Conservation (phyloP, 2,888 invertebrate species). For the Drosophila quinaria region DNA sequence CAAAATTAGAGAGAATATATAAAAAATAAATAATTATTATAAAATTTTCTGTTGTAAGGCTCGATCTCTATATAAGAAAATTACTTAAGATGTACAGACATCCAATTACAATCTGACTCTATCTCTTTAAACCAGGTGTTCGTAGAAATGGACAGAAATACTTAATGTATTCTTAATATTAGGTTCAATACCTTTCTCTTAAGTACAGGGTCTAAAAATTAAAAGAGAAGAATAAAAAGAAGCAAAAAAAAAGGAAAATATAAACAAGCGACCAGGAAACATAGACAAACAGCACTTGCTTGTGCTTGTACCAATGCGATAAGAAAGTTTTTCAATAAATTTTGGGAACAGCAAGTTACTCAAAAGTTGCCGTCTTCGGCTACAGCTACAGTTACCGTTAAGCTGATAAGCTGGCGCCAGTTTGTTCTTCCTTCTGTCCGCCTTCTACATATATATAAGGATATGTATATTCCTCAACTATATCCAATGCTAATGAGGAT, state of each 20-base stretch:
- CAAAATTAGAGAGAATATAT: no score
- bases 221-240: conserved; percentile 18
- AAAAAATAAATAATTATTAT: no score
- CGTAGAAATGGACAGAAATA: no score
- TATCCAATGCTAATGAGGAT: conserved; percentile 66
- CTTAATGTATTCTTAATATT: no score
- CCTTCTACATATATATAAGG: not conserved
- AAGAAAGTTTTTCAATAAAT: conserved; percentile 83
- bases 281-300: conserved; percentile 40
- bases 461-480: not conserved
- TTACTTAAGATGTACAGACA: no score
- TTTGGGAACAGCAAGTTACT: conserved; percentile 63
- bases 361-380: conserved; percentile 65
- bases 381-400: conserved; percentile 26
- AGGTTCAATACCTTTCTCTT: no score
- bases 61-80: no score
- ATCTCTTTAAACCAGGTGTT: no score
- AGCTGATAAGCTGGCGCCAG: conserved; percentile 73
- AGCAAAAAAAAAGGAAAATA: conserved; percentile 51
- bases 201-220: not conserved
- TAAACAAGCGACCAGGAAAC: conserved; percentile 57
- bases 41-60: no score
- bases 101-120: no score
- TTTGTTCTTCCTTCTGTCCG: not conserved
- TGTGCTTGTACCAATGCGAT: conserved; percentile 69